Base-by-base conservation (phyloP, 2,888 invertebrate species). In the Drosophila monieri region DNA sequence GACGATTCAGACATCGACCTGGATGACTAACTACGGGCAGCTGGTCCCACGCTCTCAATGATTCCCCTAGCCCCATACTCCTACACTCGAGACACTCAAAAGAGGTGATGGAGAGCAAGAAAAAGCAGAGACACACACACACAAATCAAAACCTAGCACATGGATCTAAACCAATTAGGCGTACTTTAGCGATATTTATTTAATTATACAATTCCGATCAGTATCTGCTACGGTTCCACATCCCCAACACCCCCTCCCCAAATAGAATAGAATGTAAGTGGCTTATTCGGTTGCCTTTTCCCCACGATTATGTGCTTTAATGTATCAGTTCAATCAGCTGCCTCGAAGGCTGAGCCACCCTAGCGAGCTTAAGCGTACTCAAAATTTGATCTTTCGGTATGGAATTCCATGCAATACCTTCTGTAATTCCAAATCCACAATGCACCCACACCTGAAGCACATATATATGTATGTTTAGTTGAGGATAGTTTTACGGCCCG, bases 1-100 rank as follows among this genome's bases (percentile, higher is more conserved):
- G 92, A 92, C 59, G 94, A 94, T 79, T 93, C 93, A 0, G 93
- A 93, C 69, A 89, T 93, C 43, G 93, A 93, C 23, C 89, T 94
- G 39, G 93, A 93, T 78, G 93, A 94, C 78, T 94, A 91, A 85
- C 86, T 77, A 60, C 53, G 52, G 53, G 62, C 70, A 30, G 49
- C 3, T 30, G 14, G 23, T 10, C 43, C 59, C 59, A 39, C 71
- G 37, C 53, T 53, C 18, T 43, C 56, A 39, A 23, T 54, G 23
- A 48, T 47, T 18, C 15, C 23, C 64, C 56, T 25, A 53, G 53
- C 47, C 48, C 15, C 49, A 32, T 8, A 14, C 18, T 41, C 41
- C 56, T 21, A 35, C 51, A 51, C 27, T 27, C 27, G 27, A 27
- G 27, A 64, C 39, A 62, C 52, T 39, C 46, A 61, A 73, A 72